Evolutionary conservation across 2,888 invertebrate genomes (phyloP).

Genomic region (Nephrotoma appendiculata): DNA sequence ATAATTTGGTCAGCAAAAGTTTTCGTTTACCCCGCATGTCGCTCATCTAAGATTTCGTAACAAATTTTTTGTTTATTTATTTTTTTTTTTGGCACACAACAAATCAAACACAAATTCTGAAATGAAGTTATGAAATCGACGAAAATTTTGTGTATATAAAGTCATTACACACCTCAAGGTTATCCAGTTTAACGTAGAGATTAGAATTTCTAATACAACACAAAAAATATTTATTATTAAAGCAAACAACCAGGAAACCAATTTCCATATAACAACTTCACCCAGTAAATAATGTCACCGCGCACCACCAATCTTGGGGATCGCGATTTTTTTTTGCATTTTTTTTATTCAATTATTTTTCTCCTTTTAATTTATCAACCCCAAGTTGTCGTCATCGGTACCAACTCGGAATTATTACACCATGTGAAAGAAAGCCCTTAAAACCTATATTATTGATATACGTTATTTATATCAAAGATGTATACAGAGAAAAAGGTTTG

Average conservation of each 20-base stretch:
- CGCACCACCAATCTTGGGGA: not conserved
- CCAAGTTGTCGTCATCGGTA: not conserved
- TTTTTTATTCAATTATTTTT: not conserved
- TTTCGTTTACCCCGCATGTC: not conserved
- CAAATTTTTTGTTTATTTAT: not conserved
- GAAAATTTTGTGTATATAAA: not conserved
- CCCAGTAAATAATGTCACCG: not conserved
- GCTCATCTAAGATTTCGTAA: not conserved
- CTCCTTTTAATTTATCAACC: not conserved
- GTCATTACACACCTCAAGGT: not conserved
- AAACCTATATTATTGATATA: not conserved
- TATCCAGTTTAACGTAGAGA: not conserved
- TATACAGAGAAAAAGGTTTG: not conserved
- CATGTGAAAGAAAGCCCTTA: not conserved
- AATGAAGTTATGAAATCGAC: not conserved
- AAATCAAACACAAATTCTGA: not conserved
- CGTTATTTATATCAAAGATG: not conserved
- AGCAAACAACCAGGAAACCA: not conserved
- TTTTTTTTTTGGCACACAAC: not conserved
- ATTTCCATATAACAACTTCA: not conserved
- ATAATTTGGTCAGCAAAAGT: not conserved
- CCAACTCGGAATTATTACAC: not conserved
- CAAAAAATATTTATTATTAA: not conserved
- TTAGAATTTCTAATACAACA: not conserved
- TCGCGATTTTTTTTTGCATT: not conserved